A percentile compares a stretch with the other conserved stretches of the same genome.
These are phyloP conservation scores for Desmodus rotundus DNA, from an alignment of 2,113 vertebrate species.

Conservation along the genomic window DNA sequence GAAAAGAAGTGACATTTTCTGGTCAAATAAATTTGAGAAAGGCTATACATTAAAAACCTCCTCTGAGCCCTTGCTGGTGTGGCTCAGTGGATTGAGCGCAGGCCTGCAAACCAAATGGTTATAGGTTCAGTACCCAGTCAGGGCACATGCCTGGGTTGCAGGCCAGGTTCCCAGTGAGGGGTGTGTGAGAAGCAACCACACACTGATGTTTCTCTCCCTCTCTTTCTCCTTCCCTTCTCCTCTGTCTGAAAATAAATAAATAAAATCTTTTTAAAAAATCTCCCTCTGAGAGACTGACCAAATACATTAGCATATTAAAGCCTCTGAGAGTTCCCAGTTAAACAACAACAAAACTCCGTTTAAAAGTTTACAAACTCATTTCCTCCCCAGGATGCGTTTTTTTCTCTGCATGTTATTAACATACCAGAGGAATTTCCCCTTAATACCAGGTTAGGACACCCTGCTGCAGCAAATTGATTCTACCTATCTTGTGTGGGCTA, in stretches of 20 bases:
- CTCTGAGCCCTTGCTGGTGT: no score
- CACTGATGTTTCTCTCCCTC: no score
- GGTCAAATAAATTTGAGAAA: constrained; percentile 33
- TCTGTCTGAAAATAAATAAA: no score
- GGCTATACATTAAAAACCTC: neutral
- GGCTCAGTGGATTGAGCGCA: no score
- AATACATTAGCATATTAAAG: constrained; percentile 4
- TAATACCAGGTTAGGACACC: neutral
- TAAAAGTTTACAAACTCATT: neutral
- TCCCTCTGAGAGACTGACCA: constrained; percentile 8
- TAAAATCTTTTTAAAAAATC: no score
- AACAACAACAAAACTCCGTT: neutral
- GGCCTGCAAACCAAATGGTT: no score
- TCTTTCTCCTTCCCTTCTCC: no score
- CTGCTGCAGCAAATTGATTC: neutral
- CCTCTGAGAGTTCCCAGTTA: neutral
- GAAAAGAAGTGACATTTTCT: constrained; percentile 8
- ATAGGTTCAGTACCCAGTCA: no score
- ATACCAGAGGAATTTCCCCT: neutral
- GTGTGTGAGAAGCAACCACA: no score
- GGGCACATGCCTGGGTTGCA: no score
- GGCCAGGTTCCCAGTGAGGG: no score
- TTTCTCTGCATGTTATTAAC: neutral
- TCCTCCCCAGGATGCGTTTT: neutral
- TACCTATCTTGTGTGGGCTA: neutral